Conservation (phyloP, 1,140 invertebrate genomes). For the Trichonephila inaurata region DNA sequence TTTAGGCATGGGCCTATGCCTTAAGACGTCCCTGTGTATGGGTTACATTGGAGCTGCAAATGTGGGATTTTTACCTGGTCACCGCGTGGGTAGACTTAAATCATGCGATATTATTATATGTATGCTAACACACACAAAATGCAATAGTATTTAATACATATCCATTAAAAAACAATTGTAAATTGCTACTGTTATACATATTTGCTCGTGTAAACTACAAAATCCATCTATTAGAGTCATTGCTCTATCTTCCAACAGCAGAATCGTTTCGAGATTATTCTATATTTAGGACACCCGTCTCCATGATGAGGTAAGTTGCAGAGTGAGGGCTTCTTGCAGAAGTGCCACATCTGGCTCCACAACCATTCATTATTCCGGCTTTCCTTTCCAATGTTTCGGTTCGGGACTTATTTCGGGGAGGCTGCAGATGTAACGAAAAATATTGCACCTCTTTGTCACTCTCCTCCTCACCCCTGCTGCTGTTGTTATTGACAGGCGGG, state of each 20-base stretch:
- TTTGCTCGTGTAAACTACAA: background rate
- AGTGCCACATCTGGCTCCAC: constrained; percentile 35
- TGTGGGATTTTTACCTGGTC: no score
- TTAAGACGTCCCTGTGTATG: no score
- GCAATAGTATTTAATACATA: no score
- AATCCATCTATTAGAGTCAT: background rate
- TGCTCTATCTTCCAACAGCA: background rate
- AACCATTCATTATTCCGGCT: constrained; percentile 30
- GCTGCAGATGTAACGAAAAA: constrained; percentile 33
- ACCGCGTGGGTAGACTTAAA: no score
- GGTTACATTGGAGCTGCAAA: no score
- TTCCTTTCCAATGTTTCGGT: background rate
- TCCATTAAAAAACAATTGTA: no score
- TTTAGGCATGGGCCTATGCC: no score
- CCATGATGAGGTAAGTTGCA: background rate
- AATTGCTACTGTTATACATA: no score
- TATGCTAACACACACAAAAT: no score
- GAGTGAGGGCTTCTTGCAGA: constrained; percentile 27
- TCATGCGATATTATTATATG: no score
- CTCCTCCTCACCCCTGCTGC: no score
- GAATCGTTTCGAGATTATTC: background rate
- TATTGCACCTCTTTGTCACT: constrained; percentile 12
- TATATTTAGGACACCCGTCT: background rate
- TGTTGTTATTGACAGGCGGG: background rate
- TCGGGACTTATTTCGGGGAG: constrained; percentile 20